A percentile compares a stretch with the other conserved stretches of the same genome.
phyloP scores from a whole-genome alignment of 2,113 vertebrate species.

The Mungos mungo region DNA sequence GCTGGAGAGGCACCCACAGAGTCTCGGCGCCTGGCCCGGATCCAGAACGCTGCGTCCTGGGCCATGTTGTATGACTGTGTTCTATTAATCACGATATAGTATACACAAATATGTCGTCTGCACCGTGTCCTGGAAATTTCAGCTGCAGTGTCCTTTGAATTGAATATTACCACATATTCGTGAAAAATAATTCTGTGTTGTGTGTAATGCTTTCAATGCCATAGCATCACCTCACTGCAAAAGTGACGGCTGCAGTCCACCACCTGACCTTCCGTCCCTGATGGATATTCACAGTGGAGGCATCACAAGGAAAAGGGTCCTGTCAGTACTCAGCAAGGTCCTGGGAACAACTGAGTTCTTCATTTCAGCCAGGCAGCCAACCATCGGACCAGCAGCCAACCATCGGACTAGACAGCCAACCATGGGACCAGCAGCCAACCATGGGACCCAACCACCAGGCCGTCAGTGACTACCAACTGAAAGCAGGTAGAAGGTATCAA shows the following conservation, averaged over 20 bases:
- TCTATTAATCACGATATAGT: neutral
- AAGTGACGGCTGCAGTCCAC: neutral
- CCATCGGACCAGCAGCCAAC: too few species aligned
- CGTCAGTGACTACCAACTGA: neutral
- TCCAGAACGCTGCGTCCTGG: too few species aligned
- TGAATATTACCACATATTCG: too few species aligned
- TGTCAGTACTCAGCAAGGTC: neutral
- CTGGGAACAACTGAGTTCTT: neutral
- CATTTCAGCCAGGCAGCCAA: too few species aligned
- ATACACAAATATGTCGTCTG: fast-evolving
- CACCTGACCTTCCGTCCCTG: fast-evolving
- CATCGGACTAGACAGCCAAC: too few species aligned
- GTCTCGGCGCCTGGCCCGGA: neutral
- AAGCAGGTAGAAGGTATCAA: neutral
- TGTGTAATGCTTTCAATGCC: neutral
- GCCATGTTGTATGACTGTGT: fast-evolving
- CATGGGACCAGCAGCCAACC: neutral
- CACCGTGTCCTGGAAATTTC: neutral
- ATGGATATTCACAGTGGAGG: too few species aligned
- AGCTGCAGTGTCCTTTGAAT: neutral
- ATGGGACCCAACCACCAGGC: neutral
- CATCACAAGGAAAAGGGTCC: neutral
- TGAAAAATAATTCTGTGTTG: neutral
- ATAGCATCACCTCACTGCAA: fast-evolving
- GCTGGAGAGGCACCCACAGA: neutral